Conservation (phyloP, 2,888 invertebrate genomes). For the Drosophila meridionalis region DNA sequence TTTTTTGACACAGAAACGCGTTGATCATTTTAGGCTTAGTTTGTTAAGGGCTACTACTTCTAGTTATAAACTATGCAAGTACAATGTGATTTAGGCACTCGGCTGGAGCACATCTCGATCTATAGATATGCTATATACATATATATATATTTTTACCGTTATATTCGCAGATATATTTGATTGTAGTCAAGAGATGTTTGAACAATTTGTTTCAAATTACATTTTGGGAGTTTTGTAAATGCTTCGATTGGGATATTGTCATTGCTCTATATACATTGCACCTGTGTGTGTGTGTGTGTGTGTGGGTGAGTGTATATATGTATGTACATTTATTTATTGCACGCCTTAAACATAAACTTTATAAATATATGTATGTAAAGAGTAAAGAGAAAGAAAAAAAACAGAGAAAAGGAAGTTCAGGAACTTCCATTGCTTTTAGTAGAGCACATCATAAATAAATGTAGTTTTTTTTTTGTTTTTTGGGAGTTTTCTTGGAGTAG, state of each 20-base stretch:
- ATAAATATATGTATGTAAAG: slow-evolving; percentile 48
- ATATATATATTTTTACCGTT: slow-evolving; percentile 4
- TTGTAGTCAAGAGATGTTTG: slow-evolving; percentile 39
- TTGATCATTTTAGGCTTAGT: slow-evolving; percentile 61
- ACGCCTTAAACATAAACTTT: slow-evolving; percentile 72
- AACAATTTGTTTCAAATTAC: slow-evolving; percentile 26
- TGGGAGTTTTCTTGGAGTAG: slow-evolving; percentile 10
- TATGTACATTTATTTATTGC: slow-evolving; percentile 70
- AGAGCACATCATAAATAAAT: slow-evolving; percentile 32
- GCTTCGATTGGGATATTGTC: slow-evolving; percentile 18
- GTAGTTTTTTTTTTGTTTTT: slow-evolving; percentile 6
- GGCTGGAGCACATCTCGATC: slow-evolving; percentile 14
- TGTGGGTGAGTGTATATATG: slow-evolving; percentile 33
- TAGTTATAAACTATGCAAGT: slow-evolving; percentile 60
- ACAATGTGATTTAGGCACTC: slow-evolving; percentile 59
- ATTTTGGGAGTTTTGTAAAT: slow-evolving; percentile 41
- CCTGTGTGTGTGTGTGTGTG: slow-evolving; percentile 22
- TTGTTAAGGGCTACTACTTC: slow-evolving; percentile 55
- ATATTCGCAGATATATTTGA: slow-evolving; percentile 29
- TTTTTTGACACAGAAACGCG: slow-evolving; percentile 54
- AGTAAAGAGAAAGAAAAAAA: slow-evolving; percentile 14
- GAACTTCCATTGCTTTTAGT: slow-evolving; percentile 8
- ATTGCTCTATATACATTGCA: slow-evolving; percentile 55
- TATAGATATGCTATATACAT: not conserved
- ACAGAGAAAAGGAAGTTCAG: slow-evolving; percentile 2